phyloP scores from a whole-genome alignment of 1,140 invertebrate genomes.

The Batillaria attramentaria region DNA sequence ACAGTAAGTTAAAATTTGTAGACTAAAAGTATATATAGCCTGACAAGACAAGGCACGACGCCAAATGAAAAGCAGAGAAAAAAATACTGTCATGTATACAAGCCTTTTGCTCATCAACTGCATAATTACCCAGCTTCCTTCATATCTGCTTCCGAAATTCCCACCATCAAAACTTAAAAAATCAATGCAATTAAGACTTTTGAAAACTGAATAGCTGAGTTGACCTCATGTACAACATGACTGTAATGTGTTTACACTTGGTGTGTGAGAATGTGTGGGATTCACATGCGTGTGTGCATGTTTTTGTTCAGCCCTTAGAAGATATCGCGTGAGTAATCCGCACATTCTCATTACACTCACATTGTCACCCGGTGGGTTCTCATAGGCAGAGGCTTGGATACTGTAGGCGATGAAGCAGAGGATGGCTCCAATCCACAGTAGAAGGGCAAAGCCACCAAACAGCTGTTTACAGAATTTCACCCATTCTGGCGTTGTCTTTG shows the following conservation, averaged over 20 bases:
- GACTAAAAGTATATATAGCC: not conserved
- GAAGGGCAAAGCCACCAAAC: conserved; percentile 95
- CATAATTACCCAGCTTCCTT: no score
- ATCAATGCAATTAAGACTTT: not conserved
- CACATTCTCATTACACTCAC: conserved; percentile 51
- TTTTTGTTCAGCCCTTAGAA: not conserved
- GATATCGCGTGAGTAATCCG: no score
- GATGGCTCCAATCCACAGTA: conserved; percentile 97
- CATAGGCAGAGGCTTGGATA: conserved; percentile 82
- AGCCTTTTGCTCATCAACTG: no score
- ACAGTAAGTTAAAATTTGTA: not conserved
- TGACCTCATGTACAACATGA: not conserved
- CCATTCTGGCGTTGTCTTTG: conserved; percentile 97
- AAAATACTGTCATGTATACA: not conserved
- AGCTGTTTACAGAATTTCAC: conserved; percentile 98
- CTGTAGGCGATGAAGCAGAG: conserved; percentile 97
- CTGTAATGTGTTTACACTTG: no score
- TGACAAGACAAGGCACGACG: not conserved
- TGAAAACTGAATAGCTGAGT: not conserved
- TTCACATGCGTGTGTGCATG: not conserved
- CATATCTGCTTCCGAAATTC: no score
- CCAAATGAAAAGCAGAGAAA: not conserved
- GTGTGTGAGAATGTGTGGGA: no score
- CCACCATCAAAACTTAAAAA: not conserved
- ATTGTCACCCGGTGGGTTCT: conserved; percentile 68